Evolutionary conservation across 2,888 invertebrate species (phyloP).

Genomic region (Eilema sororculum): DNA sequence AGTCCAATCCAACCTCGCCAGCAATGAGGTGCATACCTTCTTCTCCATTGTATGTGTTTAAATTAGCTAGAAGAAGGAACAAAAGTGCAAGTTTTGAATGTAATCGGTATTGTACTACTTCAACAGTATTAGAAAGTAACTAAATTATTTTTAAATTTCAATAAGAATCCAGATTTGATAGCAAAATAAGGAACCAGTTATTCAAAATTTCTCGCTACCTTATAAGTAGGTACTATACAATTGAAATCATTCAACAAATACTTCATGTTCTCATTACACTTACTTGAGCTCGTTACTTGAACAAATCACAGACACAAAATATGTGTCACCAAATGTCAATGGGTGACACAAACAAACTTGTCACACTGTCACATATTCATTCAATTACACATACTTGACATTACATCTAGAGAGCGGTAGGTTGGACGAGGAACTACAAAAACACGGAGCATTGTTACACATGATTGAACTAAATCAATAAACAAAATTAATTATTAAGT

Average conservation of each 20-base stretch:
- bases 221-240: background rate
- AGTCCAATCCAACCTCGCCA: background rate
- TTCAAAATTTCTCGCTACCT: background rate
- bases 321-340: slow-evolving; percentile 11
- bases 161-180: background rate
- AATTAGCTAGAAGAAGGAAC: background rate
- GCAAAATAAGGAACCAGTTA: background rate
- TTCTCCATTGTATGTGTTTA: background rate
- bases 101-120: background rate
- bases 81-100: background rate
- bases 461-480: no score
- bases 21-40: background rate
- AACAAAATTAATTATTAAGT: no score
- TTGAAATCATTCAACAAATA: slow-evolving; percentile 12
- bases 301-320: slow-evolving; percentile 21
- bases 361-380: background rate
- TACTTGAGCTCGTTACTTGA: slow-evolving; percentile 13
- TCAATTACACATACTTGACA: background rate
- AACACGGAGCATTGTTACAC: background rate
- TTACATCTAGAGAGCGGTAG: background rate
- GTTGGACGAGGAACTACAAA: background rate
- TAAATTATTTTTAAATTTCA: no score
- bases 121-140: no score
- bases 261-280: background rate
- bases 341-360: slow-evolving; percentile 10